Base-by-base conservation (phyloP, 2,888 invertebrate species). In the Bellardia pandia region DNA sequence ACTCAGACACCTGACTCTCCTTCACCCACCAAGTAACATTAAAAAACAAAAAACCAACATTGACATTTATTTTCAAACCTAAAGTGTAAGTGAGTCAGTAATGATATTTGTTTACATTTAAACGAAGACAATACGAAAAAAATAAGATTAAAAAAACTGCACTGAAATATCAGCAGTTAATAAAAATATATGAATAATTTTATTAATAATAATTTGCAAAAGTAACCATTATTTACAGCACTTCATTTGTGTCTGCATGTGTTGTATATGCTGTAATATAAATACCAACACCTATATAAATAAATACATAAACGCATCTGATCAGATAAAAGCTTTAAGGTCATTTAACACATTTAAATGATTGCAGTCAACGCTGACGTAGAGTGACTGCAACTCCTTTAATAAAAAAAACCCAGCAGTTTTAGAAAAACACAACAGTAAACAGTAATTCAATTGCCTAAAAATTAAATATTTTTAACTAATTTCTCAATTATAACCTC, bases 331-430 rank as follows among this genome's bases (percentile, higher is more conserved):
- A 51, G 37, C n/a, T 75, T 62, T 85, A 77, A 81, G 77, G 83
- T 77, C 71, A 71, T 83, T 83, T 71, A 45, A 76, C 71, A 77
- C 45, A 76, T 74, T 66, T 81, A 66, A 74, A 13, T 71, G 75
- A 51, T 68, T 62, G 66, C 71, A 53, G 33, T 1, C 23, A 14
- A 3, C 42, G n/a, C 48, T 60, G 51, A 60, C 53, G 60, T 62
- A 72, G 45, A 45, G 56, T 48, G 11, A 9, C 66, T 23, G 37
- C 23, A 45, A 2, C 45, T 53, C 23, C 30, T 66, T 58, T n/a
- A 5, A 4, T 23, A 23, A 8, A 13, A 45, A 13, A 45, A 45
- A 37, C 37, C 37, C 37, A 37, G 37, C 37, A 37, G 37, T 37
- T 37, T 37, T 37, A 37, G 6, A 37, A 2, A 0, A 4, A 37